Base-by-base conservation (phyloP, 2,888 invertebrate genomes). In the Scaptodrosophila latifasciaeformis region DNA sequence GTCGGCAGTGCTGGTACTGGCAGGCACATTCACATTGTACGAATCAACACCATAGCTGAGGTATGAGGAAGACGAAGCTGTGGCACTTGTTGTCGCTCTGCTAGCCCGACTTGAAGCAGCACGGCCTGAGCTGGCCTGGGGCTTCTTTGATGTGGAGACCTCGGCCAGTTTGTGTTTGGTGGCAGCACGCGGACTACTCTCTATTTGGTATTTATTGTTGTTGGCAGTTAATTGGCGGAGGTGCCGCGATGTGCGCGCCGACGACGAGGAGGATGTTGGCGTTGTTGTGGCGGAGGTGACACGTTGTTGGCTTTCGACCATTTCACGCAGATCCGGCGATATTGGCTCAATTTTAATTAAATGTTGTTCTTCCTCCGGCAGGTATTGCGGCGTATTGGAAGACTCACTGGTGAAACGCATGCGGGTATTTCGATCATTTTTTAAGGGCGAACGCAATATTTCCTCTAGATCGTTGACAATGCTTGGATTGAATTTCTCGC, bases 391-490 rank as follows among this genome's bases (percentile, higher is more conserved):
- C 30, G 82, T 79, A 30, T 74, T 82, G 5, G 84, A 83, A 0
- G 82, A 84, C 53, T 85, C 85, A 48, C 84, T 84, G 19, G 77
- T 82, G 24, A 84, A 84, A 6, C 85, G 84, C 15, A 81, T 71
- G 0, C 84, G 67, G 1, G 81, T 56, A n/a, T 71, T 71, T 1
- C 65, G 62, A 49, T 85, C 85, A 2, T 74, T 75, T 55, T 86
- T 86, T 1, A 84, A 75, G 0, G 86, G 86, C 5, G 86, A 86
- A 39, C 86, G 82, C 4, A 87, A 57, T 13, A 87, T 86, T 35
- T 86, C 86, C 68, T 87, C 86, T 42, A 87, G 67, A 68, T 87
- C 87, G 46, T 86, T 84, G 3, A 85, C 86, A 53, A 85, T 79
- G 59, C 82, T 85, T 0, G 84, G 84, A 65, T 83, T 85, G 47